Evolutionary conservation across 2,888 invertebrate genomes (phyloP), one percentile per base, ranked within the genome.

Genomic region (Campoplex capitator): DNA sequence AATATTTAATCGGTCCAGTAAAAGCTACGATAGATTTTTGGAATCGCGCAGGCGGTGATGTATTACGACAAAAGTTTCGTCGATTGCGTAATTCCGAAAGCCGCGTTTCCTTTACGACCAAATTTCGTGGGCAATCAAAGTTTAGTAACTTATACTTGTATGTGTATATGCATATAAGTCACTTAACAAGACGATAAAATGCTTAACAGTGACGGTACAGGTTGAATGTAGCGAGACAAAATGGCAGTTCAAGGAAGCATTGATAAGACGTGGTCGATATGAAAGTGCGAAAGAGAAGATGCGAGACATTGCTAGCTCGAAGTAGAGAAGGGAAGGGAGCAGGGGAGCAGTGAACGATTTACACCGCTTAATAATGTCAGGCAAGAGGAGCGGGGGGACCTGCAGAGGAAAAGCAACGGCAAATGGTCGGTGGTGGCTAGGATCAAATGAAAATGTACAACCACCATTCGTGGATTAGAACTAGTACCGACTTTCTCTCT

Each of bases 371-470:
- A 89, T 89, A 89, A 88, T 86, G 83, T 62, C 88, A 74, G 56
- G 48, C 56, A 13, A 62, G 65, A 32, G 73, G 67, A 58, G 28
- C 73, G 76, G 83, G 32, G 42, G 6, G 38, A 38, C 13, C 65
- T 42, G 32, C 56, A 45, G 56, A 6, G 54, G 54, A 45, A 68
- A 68, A 68, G 42, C 42, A 54, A 56, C 38, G 48, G 79, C 62
- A 82, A 81, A 75, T 56, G 74, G 85, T 54, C 62, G 85, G 71
- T 62, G 70, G 71, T 75, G 11, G 74, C 65, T 48, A 75, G 70
- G 84, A 88, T 88, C 86, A 85, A 88, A 89, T 89, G 89, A 89
- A 90, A 90, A 92, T 87, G 78, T 89, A 92, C 88, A 87, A 88
- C 83, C 84, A 80, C 84, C 83, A 73, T 79, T 73, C 32, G 75